phyloP scores from a whole-genome alignment of 2,888 invertebrate species.

The Papilio demoleus region DNA sequence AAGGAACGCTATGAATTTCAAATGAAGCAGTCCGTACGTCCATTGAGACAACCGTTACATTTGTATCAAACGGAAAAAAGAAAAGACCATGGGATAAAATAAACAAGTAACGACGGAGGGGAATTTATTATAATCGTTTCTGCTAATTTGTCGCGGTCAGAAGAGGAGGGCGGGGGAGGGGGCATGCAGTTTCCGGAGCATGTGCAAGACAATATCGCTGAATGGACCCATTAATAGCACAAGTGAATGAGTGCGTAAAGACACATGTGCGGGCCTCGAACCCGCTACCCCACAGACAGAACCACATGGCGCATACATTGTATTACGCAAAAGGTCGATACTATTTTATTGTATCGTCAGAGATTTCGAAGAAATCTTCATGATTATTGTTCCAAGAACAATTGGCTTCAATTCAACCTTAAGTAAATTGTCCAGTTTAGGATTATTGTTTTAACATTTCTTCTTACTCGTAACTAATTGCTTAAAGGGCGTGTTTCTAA shows the following conservation, averaged over 20 bases:
- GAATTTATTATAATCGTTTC: conserved; percentile 60
- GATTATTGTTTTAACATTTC: neutral
- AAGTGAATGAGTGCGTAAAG: conserved; percentile 77
- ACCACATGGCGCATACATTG: conserved; percentile 73
- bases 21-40: conserved; percentile 27
- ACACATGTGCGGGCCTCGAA: conserved; percentile 69
- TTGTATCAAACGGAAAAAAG: conserved; percentile 39
- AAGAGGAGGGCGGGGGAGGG: conserved; percentile 45
- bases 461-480: neutral
- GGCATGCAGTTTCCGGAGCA: conserved; percentile 74
- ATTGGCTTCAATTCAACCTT: neutral
- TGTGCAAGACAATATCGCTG: conserved; percentile 78
- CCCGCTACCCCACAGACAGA: conserved; percentile 61
- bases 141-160: conserved; percentile 69
- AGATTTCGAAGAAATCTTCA: conserved; percentile 69
- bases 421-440: neutral
- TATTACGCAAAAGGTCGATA: conserved; percentile 73
- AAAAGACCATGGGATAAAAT: conserved; percentile 43
- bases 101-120: conserved; percentile 43
- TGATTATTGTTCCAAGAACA: conserved; percentile 43
- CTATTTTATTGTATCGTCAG: conserved; percentile 70
- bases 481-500: neutral
- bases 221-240: conserved; percentile 79
- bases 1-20: conserved; percentile 32
- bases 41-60: conserved; percentile 28